Percentiles rank a stretch among this genome's conserved stretches.
Evolutionary conservation across 37 sponge, comb jelly and placozoan genomes (phyloP).

Genomic region (Halichondria panicea): DNA sequence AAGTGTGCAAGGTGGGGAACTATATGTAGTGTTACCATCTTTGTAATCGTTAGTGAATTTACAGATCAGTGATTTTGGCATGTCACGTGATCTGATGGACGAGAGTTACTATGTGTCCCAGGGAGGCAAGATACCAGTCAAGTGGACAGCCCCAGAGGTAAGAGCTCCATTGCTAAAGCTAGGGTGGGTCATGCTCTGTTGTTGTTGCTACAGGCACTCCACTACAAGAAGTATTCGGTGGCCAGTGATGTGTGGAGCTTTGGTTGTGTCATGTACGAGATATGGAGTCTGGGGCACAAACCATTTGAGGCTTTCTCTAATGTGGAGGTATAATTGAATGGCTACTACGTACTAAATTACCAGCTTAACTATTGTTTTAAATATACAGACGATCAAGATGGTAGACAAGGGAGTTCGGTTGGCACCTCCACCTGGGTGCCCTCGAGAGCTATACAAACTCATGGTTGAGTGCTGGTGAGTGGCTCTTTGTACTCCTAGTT

Average conservation of each 20-base stretch:
- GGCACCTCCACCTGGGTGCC: conserved; percentile 35
- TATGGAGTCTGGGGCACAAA: conserved; percentile 54
- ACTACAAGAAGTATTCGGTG: conserved; percentile 39
- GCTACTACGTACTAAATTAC: background rate
- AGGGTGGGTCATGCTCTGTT: background rate
- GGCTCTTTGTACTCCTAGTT: too few species aligned
- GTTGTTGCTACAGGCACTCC: conserved; percentile 11
- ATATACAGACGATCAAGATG: conserved; percentile 13
- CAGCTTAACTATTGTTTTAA: background rate
- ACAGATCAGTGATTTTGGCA: conserved; percentile 76
- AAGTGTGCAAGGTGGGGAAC: conserved; percentile 14
- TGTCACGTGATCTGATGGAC: conserved; percentile 49
- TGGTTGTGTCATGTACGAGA: conserved; percentile 55
- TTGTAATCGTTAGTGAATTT: background rate
- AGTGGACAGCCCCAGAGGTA: conserved; percentile 89
- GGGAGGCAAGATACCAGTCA: conserved; percentile 58
- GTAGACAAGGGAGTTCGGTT: conserved; percentile 21
- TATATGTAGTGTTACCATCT: too few species aligned
- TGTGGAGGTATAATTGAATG: background rate
- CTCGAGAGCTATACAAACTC: conserved; percentile 2
- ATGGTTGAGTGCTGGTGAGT: conserved; percentile 52
- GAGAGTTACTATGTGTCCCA: conserved; percentile 51
- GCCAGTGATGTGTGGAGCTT: conserved; percentile 62
- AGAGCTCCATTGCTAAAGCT: background rate
- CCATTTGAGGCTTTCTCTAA: conserved; percentile 15